Base-by-base conservation (phyloP, 2,797 vertebrate genomes). In the Cryptoblepharus egeriae region DNA sequence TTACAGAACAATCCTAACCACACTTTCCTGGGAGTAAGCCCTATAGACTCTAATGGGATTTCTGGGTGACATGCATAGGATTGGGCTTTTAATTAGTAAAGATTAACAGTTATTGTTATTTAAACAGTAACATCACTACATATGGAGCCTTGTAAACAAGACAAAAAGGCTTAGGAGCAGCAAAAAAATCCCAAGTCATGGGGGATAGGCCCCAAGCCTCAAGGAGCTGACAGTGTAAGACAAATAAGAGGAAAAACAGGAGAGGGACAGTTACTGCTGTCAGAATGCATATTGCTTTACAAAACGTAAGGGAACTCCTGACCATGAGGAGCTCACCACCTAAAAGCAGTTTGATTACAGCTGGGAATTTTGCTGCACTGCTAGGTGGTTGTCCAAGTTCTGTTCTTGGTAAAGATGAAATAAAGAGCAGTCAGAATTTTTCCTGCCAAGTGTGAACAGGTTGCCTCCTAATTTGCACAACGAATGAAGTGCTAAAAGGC, bases 351-450 rank as follows among this genome's bases (percentile, higher is more conserved):
- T 32, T 18, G 63, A 4, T 32, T 65, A 65, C 30, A 67, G 12
- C 39, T 15, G 8, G 55, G 0, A 0, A 8, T 75, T 55, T 49
- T 1, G 24, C 7, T 8, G 16, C n/a, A 6, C 28, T 55, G 15
- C 12, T 0, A 0, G 74, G 32, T 9, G 30, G 35, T 4, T 45
- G 5, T 1, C 35, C 7, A 60, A 24, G 3, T 28, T n/a, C 35
- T 52, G 18, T 6, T 64, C 5, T 76, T 30, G 7, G 28, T 22
- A 1, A 63, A 10, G 60, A 2, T 72, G n/a, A 3, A 57, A n/a
- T 5, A 13, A 3, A 18, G 39, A 49, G 67, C 28, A n/a, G 72
- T 72, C 30, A 60, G 55, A 2, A 45, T 77, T 64, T 85, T 39
- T 60, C 57, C 45, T 49, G 45, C 45, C 45, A 49, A 49, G 45